Evolutionary conservation across 1,140 invertebrate genomes (phyloP).

Genomic region (Oscheius sp.): DNA sequence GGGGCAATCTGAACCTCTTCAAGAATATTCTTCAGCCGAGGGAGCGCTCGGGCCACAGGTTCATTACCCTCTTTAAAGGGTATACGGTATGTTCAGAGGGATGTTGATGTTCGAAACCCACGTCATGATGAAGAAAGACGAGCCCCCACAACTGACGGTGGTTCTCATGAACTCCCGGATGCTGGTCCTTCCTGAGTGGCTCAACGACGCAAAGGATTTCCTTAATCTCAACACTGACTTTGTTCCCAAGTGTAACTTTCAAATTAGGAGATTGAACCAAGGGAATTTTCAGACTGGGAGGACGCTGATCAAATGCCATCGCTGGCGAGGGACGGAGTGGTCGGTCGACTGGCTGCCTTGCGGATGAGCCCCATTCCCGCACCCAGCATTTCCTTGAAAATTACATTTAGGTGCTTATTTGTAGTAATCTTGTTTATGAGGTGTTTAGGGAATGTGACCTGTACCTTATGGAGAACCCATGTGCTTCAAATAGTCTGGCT

Average conservation of each 20-base stretch:
- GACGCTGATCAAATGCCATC: background rate
- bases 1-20: conserved; percentile 80
- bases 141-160: conserved; percentile 71
- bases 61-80: background rate
- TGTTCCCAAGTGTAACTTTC: conserved; percentile 51
- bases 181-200: conserved; percentile 89
- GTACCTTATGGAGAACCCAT: conserved; percentile 85
- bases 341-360: background rate
- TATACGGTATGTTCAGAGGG: background rate
- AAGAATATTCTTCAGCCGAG: conserved; percentile 79
- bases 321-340: background rate
- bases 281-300: conserved; percentile 4
- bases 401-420: background rate
- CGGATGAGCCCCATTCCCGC: background rate
- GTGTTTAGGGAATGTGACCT: conserved; percentile 78
- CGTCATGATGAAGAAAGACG: conserved; percentile 53
- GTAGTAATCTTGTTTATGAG: background rate
- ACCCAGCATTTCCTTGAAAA: conserved; percentile 13
- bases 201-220: conserved; percentile 80
- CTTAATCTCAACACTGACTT: conserved; percentile 65
- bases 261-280: background rate
- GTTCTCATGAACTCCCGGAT: conserved; percentile 90
- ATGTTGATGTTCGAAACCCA: conserved; percentile 50
- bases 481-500: conserved; percentile 71
- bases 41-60: conserved; percentile 66